Evolutionary conservation across 2,113 vertebrate genomes (phyloP).

Genomic region (Mandrillus leucophaeus): DNA sequence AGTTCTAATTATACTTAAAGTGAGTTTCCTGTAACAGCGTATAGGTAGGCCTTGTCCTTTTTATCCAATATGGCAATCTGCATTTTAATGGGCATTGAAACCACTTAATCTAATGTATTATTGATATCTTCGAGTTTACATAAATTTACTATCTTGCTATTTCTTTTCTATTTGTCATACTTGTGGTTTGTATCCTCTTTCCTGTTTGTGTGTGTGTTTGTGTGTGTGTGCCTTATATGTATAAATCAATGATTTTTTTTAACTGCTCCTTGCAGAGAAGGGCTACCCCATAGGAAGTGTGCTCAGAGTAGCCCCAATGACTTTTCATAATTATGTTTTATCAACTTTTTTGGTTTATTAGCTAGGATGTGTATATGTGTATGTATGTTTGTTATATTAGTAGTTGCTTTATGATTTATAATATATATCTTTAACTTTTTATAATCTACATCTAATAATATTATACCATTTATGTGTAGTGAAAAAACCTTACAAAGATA

Average conservation of each 20-base stretch:
- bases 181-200: background rate
- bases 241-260: background rate
- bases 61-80: background rate
- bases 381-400: background rate
- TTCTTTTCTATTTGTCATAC: background rate
- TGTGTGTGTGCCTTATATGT: background rate
- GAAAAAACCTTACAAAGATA: background rate
- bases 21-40: background rate
- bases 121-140: fast-evolving
- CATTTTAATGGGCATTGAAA: background rate
- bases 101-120: background rate
- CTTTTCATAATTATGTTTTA: background rate
- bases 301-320: no score
- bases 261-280: no score
- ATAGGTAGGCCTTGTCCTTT: background rate
- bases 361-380: background rate
- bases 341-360: background rate
- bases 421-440: background rate
- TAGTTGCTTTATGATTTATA: background rate
- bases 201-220: no score
- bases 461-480: background rate
- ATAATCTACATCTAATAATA: background rate
- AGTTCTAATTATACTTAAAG: background rate
- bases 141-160: background rate
- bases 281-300: no score